Base-by-base conservation (phyloP, 2,113 vertebrate genomes). In the Ceyx cyanopectus region DNA sequence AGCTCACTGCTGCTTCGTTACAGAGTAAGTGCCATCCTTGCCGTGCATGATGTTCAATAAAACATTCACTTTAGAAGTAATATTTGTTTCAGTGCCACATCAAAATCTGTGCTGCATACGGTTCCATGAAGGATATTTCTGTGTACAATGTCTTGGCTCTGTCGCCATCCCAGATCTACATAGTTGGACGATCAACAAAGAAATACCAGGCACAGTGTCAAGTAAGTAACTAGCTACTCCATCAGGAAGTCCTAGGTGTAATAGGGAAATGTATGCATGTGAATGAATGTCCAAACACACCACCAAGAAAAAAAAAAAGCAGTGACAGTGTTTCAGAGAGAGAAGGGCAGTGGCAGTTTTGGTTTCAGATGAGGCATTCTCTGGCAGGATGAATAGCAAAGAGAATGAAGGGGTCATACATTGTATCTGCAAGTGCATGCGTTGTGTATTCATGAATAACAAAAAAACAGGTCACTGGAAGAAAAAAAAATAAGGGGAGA, bases 71-170 rank as follows among this genome's bases (percentile, higher is more conserved):
- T 72, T 87, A 82, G 50, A 92, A 93, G 84, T 89, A 77, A 91
- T 90, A 21, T 96, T 91, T 95, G 69, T 96, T 94, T 70, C 97
- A 99, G 99, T 99, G 99, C 97, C 99, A 99, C 97, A 99, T 99
- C 97, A 99, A 98, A 97, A 99, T 99, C 97, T 99, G 98, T 70
- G 99, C 99, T 0, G 98, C 99, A 21, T 99, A 99, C 0, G 99
- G 99, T 81, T 99, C 99, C 92, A 99, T 99, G 95, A 99, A 99
- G 97, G 99, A 99, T 97, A 99, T 99, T 97, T 99, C 99, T 3
- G 99, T 99, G 96, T 99, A 99, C 97, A 99, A 98, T 63, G 99
- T 99, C 96, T 98, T 99, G 90, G 99, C 99, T 56, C 97, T 99
- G 86, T 98, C 98, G 0, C 98, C 99, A 17, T 97, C 98, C 60